These are phyloP conservation scores for Eledone cirrhosa DNA, from an alignment of 2,888 invertebrate genomes.

Conservation along the genomic window DNA sequence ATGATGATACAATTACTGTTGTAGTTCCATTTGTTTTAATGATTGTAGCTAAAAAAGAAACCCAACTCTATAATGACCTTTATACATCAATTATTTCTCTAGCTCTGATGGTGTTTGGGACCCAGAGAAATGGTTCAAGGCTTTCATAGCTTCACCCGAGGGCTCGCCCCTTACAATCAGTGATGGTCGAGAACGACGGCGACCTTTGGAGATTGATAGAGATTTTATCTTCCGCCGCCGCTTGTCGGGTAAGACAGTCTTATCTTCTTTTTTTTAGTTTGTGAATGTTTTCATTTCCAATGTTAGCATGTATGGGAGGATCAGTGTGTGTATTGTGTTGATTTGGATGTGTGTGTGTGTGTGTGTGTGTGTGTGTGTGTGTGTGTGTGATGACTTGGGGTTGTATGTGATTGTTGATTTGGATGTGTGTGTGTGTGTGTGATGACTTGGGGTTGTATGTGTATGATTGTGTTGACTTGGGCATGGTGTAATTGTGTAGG, in stretches of 20 bases:
- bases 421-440: no score
- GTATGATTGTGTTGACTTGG: no score
- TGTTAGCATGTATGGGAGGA: no score
- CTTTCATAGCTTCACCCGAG: conserved; percentile 51
- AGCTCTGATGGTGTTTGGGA: conserved; percentile 63
- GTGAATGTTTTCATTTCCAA: not conserved
- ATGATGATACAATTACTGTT: no score
- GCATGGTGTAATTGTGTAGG: no score
- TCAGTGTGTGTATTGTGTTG: no score
- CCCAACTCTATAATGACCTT: not conserved
- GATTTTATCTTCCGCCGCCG: conserved; percentile 53
- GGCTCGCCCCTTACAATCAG: conserved; percentile 51
- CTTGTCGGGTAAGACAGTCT: conserved; percentile 49
- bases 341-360: not conserved
- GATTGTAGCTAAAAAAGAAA: no score
- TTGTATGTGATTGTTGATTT: no score
- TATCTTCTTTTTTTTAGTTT: not conserved
- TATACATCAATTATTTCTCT: conserved; percentile 21
- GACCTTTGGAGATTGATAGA: conserved; percentile 50
- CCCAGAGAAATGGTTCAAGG: conserved; percentile 61
- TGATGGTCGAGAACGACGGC: conserved; percentile 53
- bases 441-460: no score
- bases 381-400: no score
- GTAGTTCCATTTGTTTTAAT: no score
- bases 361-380: no score